Evolutionary conservation across 2,113 vertebrate species (phyloP), one percentile per base, ranked within the genome.

Genomic region (Mobula hypostoma): DNA sequence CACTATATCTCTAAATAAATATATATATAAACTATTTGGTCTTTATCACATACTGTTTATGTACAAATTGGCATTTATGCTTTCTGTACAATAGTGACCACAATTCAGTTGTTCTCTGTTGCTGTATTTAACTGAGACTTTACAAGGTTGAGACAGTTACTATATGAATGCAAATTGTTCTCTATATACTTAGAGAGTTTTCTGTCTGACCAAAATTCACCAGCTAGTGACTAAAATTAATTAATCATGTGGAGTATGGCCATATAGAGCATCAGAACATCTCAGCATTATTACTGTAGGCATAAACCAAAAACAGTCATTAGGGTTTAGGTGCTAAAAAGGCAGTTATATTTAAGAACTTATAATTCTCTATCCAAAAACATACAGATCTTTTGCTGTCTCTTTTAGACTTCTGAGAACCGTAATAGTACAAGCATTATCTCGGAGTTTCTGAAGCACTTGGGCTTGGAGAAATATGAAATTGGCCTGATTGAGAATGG

Each of bases 401-500:
- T 93, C 88, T 76, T 74, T 74, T 76, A 93, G 91, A 74, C 24
- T n/a, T 76, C 66, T 27, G 91, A 93, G 68, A 72, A 76, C 14
- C 91, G 70, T 11, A 29, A 36, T 21, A 56, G 32, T 70, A 32
- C 61, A 32, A 17, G 91, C 12, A 76, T 27, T 11, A 24, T 93
- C 36, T 93, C 32, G 5, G 68, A 93, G 68, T 74, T 76, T 56
- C 91, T 93, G 70, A 93, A 93, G 40, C 91, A 93, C 21, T 56
- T 93, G 21, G 91, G 91, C 40, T 7, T 93, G 68, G 91, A 93
- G 19, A 72, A 29, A 12, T 93, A 93, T 48, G 91, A 93, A 74
- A 40, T 21, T 9, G 68, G 91, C 40, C 70, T 93, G 91, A 56
- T 93, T 48, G 70, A 93, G 91, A 93, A 76, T 12, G 91, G 91